Evolutionary conservation across 2,113 vertebrate genomes (phyloP).

Genomic region (Brachirus orientalis): DNA sequence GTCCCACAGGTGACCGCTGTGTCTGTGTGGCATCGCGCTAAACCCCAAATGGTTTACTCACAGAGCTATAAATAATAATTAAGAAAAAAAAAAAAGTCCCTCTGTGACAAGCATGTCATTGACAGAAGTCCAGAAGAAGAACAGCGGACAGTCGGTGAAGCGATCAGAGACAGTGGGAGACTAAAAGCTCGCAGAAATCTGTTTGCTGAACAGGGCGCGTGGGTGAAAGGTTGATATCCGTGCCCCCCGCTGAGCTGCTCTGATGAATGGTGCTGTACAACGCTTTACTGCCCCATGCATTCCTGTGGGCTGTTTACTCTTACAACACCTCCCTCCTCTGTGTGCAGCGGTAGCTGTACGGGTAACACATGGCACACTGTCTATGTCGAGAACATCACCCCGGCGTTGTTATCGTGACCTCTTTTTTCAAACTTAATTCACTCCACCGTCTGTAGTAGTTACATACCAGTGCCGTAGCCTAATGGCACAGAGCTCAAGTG

Average conservation of each 20-base stretch:
- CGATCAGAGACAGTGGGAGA: constrained; percentile 40
- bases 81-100: background rate
- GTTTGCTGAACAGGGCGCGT: constrained; percentile 52
- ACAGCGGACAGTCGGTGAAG: constrained; percentile 29
- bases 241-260: constrained; percentile 42
- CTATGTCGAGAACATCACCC: constrained; percentile 51
- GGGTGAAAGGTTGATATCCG: constrained; percentile 48
- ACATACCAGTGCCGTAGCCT: constrained; percentile 68
- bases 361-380: constrained; percentile 55
- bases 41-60: constrained; percentile 74
- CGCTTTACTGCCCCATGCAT: constrained; percentile 64
- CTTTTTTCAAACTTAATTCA: constrained; percentile 52
- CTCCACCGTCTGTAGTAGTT: constrained; percentile 16
- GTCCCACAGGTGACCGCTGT: constrained; percentile 58
- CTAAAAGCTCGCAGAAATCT: constrained; percentile 53
- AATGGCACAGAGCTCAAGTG: constrained; percentile 59
- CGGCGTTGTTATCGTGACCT: constrained; percentile 51
- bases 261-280: constrained; percentile 71
- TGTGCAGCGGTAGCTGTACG: constrained; percentile 37
- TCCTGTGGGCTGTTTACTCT: constrained; percentile 70
- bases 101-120: constrained; percentile 36
- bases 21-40: constrained; percentile 60
- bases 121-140: constrained; percentile 19
- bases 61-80: constrained; percentile 70
- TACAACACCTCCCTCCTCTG: constrained; percentile 59